phyloP scores from a whole-genome alignment of 2,888 invertebrate species.

The Pyrocoelia pectoralis region DNA sequence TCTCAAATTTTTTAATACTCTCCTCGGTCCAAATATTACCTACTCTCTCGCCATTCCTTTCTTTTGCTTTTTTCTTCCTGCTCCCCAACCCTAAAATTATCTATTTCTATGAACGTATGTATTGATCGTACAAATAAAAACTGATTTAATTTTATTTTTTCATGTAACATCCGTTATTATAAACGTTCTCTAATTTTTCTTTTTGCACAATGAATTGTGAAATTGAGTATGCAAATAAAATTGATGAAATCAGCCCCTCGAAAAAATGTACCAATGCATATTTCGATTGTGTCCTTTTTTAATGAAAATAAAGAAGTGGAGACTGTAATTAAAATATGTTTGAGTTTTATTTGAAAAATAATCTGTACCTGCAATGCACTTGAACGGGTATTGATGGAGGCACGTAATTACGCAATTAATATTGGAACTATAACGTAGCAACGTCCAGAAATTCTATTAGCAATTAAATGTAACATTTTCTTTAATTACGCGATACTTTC shows the following conservation, averaged over 20 bases:
- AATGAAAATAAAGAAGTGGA: background rate
- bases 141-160: too few relatives aligned
- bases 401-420: constrained; percentile 66
- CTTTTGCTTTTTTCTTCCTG: too few relatives aligned
- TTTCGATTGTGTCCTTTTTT: background rate
- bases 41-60: too few relatives aligned
- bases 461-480: constrained; percentile 65
- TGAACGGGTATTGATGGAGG: constrained; percentile 51
- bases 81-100: too few relatives aligned
- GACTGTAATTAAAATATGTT: background rate
- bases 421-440: constrained; percentile 61
- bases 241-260: background rate
- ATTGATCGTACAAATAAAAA: too few relatives aligned
- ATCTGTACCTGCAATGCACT: background rate
- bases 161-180: too few relatives aligned
- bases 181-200: too few relatives aligned
- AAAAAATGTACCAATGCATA: background rate
- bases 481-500: constrained; percentile 63
- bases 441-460: constrained; percentile 64
- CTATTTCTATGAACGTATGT: too few relatives aligned
- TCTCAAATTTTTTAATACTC: too few relatives aligned
- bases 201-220: too few relatives aligned
- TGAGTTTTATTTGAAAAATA: constrained; percentile 1
- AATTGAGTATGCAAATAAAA: too few relatives aligned
- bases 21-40: too few relatives aligned